These are phyloP conservation scores for Tiaroga cobitis DNA, from an alignment of 2,797 vertebrate species.

Conservation along the genomic window DNA sequence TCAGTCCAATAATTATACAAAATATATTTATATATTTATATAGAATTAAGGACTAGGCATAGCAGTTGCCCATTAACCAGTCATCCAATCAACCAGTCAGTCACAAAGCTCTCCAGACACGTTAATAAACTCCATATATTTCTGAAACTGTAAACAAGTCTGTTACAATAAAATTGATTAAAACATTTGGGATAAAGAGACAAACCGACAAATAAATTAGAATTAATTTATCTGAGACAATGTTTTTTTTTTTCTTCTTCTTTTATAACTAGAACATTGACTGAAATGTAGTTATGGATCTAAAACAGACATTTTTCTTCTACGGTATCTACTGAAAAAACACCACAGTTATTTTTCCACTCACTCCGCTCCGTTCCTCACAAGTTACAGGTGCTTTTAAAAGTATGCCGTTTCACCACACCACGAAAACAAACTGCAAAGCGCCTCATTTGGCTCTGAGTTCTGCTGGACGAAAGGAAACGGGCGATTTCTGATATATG, in stretches of 20 bases:
- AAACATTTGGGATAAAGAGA: conserved; percentile 71
- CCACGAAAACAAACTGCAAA: conserved; percentile 63
- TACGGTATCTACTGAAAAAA: conserved; percentile 69
- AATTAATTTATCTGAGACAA: conserved; percentile 66
- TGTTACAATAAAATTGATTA: conserved; percentile 70
- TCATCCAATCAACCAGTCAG: conserved; percentile 53
- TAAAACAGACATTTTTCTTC: conserved; percentile 68
- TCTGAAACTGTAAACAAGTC: conserved; percentile 73
- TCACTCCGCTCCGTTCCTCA: conserved; percentile 56
- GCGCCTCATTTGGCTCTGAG: conserved; percentile 59
- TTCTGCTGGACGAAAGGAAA: conserved; percentile 53
- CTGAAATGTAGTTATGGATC: conserved; percentile 69
- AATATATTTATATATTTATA: conserved; percentile 75
- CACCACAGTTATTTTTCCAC: conserved; percentile 60
- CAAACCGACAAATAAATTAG: conserved; percentile 68
- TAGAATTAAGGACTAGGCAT: conserved; percentile 71
- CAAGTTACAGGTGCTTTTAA: conserved; percentile 67
- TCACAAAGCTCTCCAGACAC: conserved; percentile 64
- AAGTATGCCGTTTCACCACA: conserved; percentile 63
- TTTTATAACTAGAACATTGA: conserved; percentile 70
- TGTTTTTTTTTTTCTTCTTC: conserved; percentile 50
- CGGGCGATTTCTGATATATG: conserved; percentile 54
- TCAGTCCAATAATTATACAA: conserved; percentile 72
- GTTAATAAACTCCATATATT: conserved; percentile 73
- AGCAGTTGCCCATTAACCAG: conserved; percentile 65